These are phyloP conservation scores for Ypsolopha scabrella DNA, from an alignment of 2,888 invertebrate species.

Conservation along the genomic window DNA sequence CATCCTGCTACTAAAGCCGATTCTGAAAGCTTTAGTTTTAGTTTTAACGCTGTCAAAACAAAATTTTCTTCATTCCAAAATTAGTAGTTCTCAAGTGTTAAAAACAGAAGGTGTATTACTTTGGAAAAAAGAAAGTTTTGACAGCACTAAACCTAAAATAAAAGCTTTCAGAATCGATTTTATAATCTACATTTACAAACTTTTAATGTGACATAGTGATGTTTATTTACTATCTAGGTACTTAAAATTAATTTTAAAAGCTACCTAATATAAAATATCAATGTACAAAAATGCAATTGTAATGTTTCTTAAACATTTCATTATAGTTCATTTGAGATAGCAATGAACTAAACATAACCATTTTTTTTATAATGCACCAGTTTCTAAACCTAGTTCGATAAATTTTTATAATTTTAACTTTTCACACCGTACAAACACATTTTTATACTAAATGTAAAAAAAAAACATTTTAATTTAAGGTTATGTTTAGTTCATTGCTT, in stretches of 20 bases:
- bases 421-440: background rate
- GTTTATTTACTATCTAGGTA: background rate
- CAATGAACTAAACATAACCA: too few species aligned
- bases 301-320: background rate
- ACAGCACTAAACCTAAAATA: too few species aligned
- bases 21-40: too few species aligned
- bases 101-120: too few species aligned
- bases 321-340: too few species aligned
- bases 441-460: background rate
- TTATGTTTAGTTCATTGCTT: background rate
- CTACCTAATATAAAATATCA: background rate
- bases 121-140: too few species aligned
- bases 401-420: background rate
- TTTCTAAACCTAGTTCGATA: background rate
- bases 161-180: too few species aligned
- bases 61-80: too few species aligned
- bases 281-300: conserved; percentile 1
- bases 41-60: too few species aligned
- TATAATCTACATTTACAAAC: background rate
- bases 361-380: too few species aligned
- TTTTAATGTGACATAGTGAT: background rate
- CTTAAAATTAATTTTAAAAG: background rate
- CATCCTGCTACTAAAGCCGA: too few species aligned
- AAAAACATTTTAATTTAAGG: background rate
- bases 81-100: too few species aligned